Conservation (phyloP, 2,888 invertebrate species). For the Choreutis nemorana region DNA sequence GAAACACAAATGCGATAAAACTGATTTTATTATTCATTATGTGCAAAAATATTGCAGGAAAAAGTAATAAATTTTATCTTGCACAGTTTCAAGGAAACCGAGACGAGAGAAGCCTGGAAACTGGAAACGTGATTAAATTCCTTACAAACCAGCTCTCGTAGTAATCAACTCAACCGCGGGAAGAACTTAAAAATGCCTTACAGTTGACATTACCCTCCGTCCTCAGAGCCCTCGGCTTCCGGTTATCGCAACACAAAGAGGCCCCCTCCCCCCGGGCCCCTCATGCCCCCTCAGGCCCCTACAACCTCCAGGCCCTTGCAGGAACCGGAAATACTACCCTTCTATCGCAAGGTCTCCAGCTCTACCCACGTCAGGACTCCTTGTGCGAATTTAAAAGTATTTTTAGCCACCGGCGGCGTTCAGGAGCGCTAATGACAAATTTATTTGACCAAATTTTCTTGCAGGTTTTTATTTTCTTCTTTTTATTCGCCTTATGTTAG, state of each 20-base stretch:
- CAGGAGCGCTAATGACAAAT: constrained; percentile 31
- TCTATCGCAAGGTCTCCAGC: constrained; percentile 61
- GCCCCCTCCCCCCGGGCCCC: constrained; percentile 29
- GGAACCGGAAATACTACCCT: constrained; percentile 64
- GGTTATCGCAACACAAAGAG: constrained; percentile 64
- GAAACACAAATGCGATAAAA: no score
- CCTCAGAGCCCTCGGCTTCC: constrained; percentile 59
- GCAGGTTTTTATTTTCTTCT: constrained; percentile 11
- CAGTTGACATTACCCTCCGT: constrained; percentile 62
- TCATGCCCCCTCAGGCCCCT: constrained; percentile 18
- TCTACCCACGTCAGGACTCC: constrained; percentile 49
- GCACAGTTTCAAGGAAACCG: no score
- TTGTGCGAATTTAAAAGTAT: constrained; percentile 38
- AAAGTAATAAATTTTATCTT: no score
- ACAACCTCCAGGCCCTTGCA: no score
- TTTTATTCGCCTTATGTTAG: no score
- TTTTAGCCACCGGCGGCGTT: constrained; percentile 32
- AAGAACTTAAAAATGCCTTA: constrained; percentile 56
- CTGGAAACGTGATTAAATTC: no score
- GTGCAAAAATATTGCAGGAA: no score
- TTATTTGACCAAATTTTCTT: constrained; percentile 10
- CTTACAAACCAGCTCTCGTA: constrained; percentile 19
- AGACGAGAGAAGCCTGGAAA: no score
- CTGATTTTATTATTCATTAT: no score
- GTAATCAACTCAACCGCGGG: constrained; percentile 42